Evolutionary conservation across 2,888 invertebrate genomes (phyloP).

Genomic region (Heterodera filipjevi): DNA sequence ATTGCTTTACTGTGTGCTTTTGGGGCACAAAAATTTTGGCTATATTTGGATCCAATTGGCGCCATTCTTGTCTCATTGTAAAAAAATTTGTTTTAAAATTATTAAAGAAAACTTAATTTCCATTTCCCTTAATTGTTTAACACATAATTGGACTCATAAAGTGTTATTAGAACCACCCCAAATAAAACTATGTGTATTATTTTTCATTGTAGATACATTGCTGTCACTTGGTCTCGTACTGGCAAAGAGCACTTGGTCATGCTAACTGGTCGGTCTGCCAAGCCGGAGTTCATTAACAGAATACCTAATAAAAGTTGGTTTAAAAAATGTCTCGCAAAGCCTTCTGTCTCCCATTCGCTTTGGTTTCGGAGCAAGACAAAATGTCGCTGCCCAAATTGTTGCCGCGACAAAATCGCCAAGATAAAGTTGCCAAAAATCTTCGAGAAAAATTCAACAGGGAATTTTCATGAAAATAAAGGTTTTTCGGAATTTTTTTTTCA

Average conservation of each 20-base stretch:
- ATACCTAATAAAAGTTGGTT: slow-evolving; percentile 61
- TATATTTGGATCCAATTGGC: slow-evolving; percentile 68
- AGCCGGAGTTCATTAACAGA: slow-evolving; percentile 65
- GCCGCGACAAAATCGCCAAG: no score
- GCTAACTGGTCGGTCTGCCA: slow-evolving; percentile 61
- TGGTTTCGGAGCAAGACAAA: no score
- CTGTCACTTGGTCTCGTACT: slow-evolving; percentile 59
- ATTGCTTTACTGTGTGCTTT: slow-evolving; percentile 68
- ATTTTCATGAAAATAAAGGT: no score
- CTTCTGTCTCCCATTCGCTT: no score
- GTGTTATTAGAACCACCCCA: no score
- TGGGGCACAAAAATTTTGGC: slow-evolving; percentile 63
- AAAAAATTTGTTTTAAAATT: slow-evolving; percentile 52
- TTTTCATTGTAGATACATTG: slow-evolving; percentile 34
- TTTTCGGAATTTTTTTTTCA: no score
- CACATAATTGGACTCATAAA: no score
- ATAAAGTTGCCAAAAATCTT: no score
- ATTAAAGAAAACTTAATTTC: background rate
- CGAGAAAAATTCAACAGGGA: no score
- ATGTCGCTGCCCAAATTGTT: no score
- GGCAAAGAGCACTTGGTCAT: slow-evolving; percentile 66
- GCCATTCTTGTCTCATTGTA: slow-evolving; percentile 68
- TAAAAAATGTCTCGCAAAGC: background rate
- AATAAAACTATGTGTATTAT: background rate
- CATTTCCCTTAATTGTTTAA: no score